phyloP scores from a whole-genome alignment of 2,888 invertebrate species.

The Drosophila parthenogenetica region DNA sequence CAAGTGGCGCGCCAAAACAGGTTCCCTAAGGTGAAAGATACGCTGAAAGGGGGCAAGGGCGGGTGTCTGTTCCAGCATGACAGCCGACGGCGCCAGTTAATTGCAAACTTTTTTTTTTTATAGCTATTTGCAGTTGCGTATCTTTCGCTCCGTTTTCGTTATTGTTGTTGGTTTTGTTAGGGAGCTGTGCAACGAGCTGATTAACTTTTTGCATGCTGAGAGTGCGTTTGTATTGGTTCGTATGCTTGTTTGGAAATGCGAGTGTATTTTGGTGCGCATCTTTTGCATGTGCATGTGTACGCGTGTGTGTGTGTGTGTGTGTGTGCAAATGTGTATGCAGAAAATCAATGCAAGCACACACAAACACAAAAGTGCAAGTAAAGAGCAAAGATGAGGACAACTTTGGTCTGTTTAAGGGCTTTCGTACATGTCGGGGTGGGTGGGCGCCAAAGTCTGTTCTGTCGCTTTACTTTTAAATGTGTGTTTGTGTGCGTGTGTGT shows the following conservation, averaged over 20 bases:
- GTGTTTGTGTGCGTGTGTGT: slow-evolving; percentile 20
- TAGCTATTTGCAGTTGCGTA: slow-evolving; percentile 53
- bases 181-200: slow-evolving; percentile 61
- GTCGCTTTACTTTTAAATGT: slow-evolving; percentile 16
- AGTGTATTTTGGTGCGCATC: slow-evolving; percentile 51
- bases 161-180: slow-evolving; percentile 35
- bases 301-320: neutral
- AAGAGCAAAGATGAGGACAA: slow-evolving; percentile 39
- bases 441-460: slow-evolving; percentile 54
- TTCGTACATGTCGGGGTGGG: slow-evolving; percentile 62
- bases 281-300: slow-evolving; percentile 36
- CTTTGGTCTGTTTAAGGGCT: slow-evolving; percentile 26
- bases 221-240: slow-evolving; percentile 40
- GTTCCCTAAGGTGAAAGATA: slow-evolving; percentile 62
- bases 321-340: slow-evolving; percentile 45
- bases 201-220: slow-evolving; percentile 79
- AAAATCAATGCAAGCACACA: slow-evolving; percentile 72
- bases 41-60: slow-evolving; percentile 18
- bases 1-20: slow-evolving; percentile 75
- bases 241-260: slow-evolving; percentile 22
- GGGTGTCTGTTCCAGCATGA: slow-evolving; percentile 70
- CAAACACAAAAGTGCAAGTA: slow-evolving; percentile 67
- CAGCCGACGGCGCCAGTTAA: slow-evolving; percentile 78
- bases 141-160: slow-evolving; percentile 32
- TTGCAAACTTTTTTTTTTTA: slow-evolving; percentile 74